These are phyloP conservation scores for Neocrepidodera transversa DNA, from an alignment of 2,888 invertebrate genomes.

Conservation along the genomic window DNA sequence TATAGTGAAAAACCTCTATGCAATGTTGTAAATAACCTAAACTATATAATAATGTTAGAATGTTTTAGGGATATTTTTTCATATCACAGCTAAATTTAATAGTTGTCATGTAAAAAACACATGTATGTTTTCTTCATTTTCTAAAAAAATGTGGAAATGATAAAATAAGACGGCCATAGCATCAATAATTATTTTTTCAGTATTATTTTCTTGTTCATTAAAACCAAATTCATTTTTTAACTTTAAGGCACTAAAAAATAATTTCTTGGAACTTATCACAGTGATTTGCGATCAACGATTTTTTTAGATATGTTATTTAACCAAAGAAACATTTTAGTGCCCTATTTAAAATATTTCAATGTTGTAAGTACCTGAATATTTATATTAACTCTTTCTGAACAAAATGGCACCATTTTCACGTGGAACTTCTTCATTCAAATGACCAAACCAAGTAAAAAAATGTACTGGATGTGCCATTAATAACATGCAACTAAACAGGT, in stretches of 20 bases:
- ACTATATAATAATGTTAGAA: conserved; percentile 55
- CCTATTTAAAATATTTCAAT: conserved; percentile 17
- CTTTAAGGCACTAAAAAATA: conserved; percentile 14
- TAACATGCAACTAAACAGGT: too few relatives aligned
- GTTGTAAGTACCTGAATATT: conserved; percentile 27
- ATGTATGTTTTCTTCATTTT: conserved; percentile 33
- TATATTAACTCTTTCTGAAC: too few relatives aligned
- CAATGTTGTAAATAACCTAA: conserved; percentile 52
- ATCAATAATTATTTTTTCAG: conserved; percentile 16
- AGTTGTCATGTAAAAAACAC: conserved; percentile 36
- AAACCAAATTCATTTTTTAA: conserved; percentile 9
- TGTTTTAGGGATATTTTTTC: conserved; percentile 53
- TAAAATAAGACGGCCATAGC: conserved; percentile 19
- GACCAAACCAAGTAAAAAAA: too few relatives aligned
- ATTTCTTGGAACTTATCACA: conserved; percentile 7
- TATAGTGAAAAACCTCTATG: conserved; percentile 50
- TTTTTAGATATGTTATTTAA: background rate
- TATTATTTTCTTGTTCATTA: conserved; percentile 16
- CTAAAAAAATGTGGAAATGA: conserved; percentile 4
- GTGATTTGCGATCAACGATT: background rate
- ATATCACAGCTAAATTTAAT: conserved; percentile 47
- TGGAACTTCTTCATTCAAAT: too few relatives aligned
- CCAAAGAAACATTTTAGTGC: conserved; percentile 16
- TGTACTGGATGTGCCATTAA: too few relatives aligned
- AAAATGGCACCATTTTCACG: too few relatives aligned